Evolutionary conservation across 1,140 invertebrate genomes (phyloP).

Genomic region (Holotrichia oblita): DNA sequence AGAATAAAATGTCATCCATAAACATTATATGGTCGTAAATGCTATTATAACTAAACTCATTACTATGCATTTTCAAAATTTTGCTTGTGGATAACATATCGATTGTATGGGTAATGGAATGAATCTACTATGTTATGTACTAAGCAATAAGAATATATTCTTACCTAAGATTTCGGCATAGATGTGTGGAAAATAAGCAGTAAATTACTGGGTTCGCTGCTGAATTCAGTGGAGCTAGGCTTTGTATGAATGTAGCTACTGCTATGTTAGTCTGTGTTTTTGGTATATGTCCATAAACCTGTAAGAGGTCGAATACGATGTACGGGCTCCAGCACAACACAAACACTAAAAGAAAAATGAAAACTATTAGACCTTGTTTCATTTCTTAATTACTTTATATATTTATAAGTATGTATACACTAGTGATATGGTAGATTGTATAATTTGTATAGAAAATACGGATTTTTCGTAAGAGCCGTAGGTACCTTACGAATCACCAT

Average conservation of each 20-base stretch:
- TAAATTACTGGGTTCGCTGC: conserved; percentile 96
- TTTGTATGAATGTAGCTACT: conserved; percentile 91
- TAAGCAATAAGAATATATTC: neutral
- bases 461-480: too few species aligned
- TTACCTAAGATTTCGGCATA: conserved; percentile 87
- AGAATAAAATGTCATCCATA: neutral
- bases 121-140: neutral
- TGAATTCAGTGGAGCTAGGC: conserved; percentile 90
- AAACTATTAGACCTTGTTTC: too few species aligned
- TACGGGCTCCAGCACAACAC: conserved; percentile 96
- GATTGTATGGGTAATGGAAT: conserved; percentile 3
- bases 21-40: neutral
- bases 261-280: conserved; percentile 82
- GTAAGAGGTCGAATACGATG: conserved; percentile 91
- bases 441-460: too few species aligned
- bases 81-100: neutral
- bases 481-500: too few species aligned
- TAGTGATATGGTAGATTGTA: too few species aligned
- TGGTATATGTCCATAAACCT: conserved; percentile 88
- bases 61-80: neutral
- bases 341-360: conserved; percentile 76
- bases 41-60: neutral
- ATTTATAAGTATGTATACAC: too few species aligned
- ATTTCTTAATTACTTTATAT: too few species aligned
- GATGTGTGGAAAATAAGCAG: conserved; percentile 91